Base-by-base conservation (phyloP, 2,113 vertebrate species). In the Willisornis vidua region DNA sequence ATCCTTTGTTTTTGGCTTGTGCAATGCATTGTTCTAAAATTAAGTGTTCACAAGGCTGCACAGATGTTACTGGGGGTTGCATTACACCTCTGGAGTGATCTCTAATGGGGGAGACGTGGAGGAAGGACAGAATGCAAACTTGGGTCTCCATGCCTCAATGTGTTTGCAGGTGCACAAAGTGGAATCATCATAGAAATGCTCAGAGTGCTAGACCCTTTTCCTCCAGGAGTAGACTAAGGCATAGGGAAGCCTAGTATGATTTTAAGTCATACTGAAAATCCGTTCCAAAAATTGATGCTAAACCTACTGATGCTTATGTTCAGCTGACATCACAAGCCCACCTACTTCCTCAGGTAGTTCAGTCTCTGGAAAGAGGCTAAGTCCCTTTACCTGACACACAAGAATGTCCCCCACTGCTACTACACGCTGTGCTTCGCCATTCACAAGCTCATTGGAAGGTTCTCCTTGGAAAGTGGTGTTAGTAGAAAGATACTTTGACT, bases 1-100 rank as follows among this genome's bases (percentile, higher is more conserved):
- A 59, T 90, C 52, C 61, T 61, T 90, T 92, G 75, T 65, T 1
- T 39, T 24, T 89, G 41, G 88, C 52, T 72, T 91, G 57, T 91
- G 86, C 73, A 86, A 78, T 57, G 57, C 45, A 77, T 89, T 90
- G 86, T 85, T 96, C 84, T 84, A 59, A 92, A 94, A 87, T 63
- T 17, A 52, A 14, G 35, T 72, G 62, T 73, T 72, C 83, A 35
- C 0, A 2, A 74, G 46, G 39, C 48, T 78, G 26, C 65, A 67
- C 77, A 92, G 94, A 92, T 86, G 59, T 67, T 93, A 51, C 51
- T 92, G 72, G 29, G 51, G 24, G 61, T 63, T 65, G 39, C 43
- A 39, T 51, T 85, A 22, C 55, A 43, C 29, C 24, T 90, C 86
- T 15, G 33, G 59, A 89, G 10, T 31, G 31, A 67, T 74, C 55